Percentiles rank a stretch among this genome's conserved stretches.
These are phyloP conservation scores for Rhinatrema bivittatum DNA, from an alignment of 2,797 vertebrate species.

Conservation along the genomic window DNA sequence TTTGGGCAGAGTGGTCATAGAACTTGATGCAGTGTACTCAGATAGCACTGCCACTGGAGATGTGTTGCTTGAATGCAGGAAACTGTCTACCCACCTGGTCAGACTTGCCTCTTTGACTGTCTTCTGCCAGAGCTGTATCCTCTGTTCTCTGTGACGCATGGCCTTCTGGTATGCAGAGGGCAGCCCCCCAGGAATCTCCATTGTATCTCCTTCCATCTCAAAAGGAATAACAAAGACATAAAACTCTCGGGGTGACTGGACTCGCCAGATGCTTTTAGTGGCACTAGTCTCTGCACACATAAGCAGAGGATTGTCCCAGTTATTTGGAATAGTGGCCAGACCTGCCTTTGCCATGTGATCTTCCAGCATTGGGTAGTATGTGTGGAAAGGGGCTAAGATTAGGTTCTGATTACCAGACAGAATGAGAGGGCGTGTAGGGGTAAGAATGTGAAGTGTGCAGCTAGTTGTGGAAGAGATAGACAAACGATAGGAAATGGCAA, in stretches of 20 bases:
- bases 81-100: slow-evolving; percentile 78
- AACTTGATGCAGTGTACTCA: too few species aligned
- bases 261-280: slow-evolving; percentile 48
- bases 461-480: slow-evolving; percentile 62
- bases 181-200: slow-evolving; percentile 82
- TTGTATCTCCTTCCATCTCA: slow-evolving; percentile 88
- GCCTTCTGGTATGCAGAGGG: slow-evolving; percentile 68
- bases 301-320: slow-evolving; percentile 80
- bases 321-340: slow-evolving; percentile 85
- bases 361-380: slow-evolving; percentile 86
- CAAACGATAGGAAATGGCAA: slow-evolving; percentile 71
- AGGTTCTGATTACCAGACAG: slow-evolving; percentile 75
- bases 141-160: slow-evolving; percentile 64
- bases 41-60: too few species aligned
- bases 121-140: slow-evolving; percentile 81
- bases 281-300: slow-evolving; percentile 62
- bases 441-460: slow-evolving; percentile 73
- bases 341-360: slow-evolving; percentile 93
- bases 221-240: slow-evolving; percentile 81
- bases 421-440: slow-evolving; percentile 79
- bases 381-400: slow-evolving; percentile 87
- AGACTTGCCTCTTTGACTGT: slow-evolving; percentile 76
- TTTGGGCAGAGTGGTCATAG: too few species aligned
- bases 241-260: slow-evolving; percentile 73
- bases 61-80: too few species aligned